Evolutionary conservation across 2,113 vertebrate genomes (phyloP), one percentile per base, ranked within the genome.

Genomic region (Grammomys surdaster): DNA sequence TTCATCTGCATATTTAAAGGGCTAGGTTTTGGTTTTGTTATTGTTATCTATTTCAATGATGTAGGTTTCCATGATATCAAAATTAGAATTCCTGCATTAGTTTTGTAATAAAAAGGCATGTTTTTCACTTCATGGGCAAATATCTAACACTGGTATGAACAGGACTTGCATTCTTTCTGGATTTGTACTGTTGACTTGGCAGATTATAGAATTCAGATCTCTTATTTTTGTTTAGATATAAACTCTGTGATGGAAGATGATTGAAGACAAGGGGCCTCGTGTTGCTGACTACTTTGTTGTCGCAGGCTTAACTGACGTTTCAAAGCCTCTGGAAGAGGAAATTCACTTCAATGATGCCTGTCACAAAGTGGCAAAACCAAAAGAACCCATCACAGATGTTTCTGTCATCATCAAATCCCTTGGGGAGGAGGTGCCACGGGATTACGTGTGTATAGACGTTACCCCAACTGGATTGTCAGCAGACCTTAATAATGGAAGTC

Each of bases 271-370:
- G 98, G 99, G 99, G 72, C 99, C 99, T 96, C 99, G 99, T 98
- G 99, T 99, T 97, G 99, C 99, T 56, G 99, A 99, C 98, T 99
- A 99, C 98, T 99, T 99, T 96, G 99, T 99, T 97, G 99, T 99
- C 96, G 99, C 99, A 2, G 99, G 99, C 96, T 98, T 99, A 92
- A 99, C 99, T 0, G 99, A 99, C 95, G 98, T 98, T 58, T 99
- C 99, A 90, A 99, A 99, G 97, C 99, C 99, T 54, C 99, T 99
- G 36, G 99, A 99, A 97, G 99, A 99, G 95, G 99, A 99, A 97
- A 99, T 99, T 97, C 99, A 99, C 97, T 99, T 99, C 97, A 99
- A 99, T 16, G 99, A 99, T 89, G 99, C 98, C 90, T 99, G 99
- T 97, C 99, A 99, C 97, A 99, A 99, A 98, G 99, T 98, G 2